phyloP scores from a whole-genome alignment of 2,113 vertebrate genomes.

The Petrocephalus microphthalmus region DNA sequence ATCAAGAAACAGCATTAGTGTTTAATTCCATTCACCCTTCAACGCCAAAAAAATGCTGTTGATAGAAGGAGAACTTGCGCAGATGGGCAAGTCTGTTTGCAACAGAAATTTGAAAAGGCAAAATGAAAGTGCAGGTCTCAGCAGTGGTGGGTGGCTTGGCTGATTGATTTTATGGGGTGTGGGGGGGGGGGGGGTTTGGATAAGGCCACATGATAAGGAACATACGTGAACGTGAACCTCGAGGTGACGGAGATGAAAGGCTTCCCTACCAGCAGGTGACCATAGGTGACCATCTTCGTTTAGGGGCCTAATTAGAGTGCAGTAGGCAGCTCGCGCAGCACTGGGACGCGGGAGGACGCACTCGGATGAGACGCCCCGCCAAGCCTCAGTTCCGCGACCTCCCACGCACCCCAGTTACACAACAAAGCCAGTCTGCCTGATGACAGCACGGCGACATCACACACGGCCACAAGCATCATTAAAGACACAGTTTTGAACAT shows the following conservation, averaged over 20 bases:
- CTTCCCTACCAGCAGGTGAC: background rate
- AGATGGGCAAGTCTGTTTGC: background rate
- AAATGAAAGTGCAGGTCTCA: background rate
- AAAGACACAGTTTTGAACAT: background rate
- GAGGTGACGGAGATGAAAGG: background rate
- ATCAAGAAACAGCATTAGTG: background rate
- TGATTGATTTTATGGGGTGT: constrained; percentile 8
- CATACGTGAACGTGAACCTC: constrained; percentile 33
- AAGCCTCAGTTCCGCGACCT: background rate
- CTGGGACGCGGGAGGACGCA: background rate
- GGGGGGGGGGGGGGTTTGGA: background rate
- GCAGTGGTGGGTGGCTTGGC: background rate
- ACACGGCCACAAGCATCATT: background rate
- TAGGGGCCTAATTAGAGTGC: background rate
- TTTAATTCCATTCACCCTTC: background rate
- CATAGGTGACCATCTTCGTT: background rate
- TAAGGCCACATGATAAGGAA: constrained; percentile 16
- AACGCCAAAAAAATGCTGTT: background rate
- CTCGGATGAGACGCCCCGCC: background rate
- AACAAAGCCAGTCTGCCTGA: background rate
- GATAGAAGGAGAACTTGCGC: background rate
- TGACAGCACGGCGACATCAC: background rate
- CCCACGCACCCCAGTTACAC: background rate
- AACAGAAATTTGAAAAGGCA: background rate
- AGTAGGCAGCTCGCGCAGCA: background rate